phyloP scores from a whole-genome alignment of 2,888 invertebrate genomes.

The Rhagophthalmus giganteus region DNA sequence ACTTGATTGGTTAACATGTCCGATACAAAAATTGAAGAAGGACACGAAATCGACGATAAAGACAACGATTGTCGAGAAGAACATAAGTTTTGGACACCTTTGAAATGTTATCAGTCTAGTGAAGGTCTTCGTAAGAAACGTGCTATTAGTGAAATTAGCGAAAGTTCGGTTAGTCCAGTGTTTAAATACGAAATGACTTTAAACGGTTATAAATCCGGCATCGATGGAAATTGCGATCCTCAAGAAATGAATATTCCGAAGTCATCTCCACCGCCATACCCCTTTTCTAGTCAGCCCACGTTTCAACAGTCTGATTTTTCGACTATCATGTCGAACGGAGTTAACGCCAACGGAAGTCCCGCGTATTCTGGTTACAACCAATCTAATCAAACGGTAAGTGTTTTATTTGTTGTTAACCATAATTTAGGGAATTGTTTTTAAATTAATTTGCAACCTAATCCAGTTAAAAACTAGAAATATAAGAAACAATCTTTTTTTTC shows the following conservation, averaged over 20 bases:
- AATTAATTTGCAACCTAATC: not conserved
- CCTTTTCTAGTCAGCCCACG: slow-evolving; percentile 52
- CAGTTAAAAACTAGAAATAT: not conserved
- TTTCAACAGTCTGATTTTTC: slow-evolving; percentile 11
- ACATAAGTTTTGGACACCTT: slow-evolving; percentile 33
- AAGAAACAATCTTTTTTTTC: not conserved
- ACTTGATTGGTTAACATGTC: slow-evolving; percentile 33
- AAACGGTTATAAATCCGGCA: slow-evolving; percentile 21
- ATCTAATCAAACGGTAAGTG: slow-evolving; percentile 7
- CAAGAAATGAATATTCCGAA: slow-evolving; percentile 25
- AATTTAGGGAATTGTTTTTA: too few species aligned
- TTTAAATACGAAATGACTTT: slow-evolving; percentile 28
- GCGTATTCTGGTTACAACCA: slow-evolving; percentile 4
- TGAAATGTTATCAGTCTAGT: slow-evolving; percentile 31
- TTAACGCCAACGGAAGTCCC: slow-evolving; percentile 6
- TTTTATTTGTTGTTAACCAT: too few species aligned
- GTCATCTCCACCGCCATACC: slow-evolving; percentile 34
- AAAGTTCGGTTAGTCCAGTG: slow-evolving; percentile 12
- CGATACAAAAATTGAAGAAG: slow-evolving; percentile 12
- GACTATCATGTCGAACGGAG: slow-evolving; percentile 1
- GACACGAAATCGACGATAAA: slow-evolving; percentile 19
- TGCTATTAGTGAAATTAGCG: not conserved
- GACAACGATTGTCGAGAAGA: slow-evolving; percentile 3
- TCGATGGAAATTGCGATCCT: slow-evolving; percentile 7
- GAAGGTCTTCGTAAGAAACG: slow-evolving; percentile 13